phyloP scores from a whole-genome alignment of 2,888 invertebrate species.

The Leptura quadrifasciata region DNA sequence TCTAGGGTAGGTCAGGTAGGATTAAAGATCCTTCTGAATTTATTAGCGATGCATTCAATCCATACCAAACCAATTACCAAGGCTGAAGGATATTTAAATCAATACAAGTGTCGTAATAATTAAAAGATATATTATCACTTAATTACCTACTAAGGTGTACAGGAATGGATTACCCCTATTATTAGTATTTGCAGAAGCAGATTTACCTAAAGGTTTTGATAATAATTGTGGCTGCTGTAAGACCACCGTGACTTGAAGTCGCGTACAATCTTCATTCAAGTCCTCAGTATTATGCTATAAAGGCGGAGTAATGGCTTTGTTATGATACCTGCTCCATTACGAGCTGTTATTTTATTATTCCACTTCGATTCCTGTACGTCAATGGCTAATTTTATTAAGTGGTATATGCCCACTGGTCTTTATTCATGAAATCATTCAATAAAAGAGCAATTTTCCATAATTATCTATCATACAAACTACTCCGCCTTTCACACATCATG shows the following conservation, averaged over 20 bases:
- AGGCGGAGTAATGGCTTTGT: constrained; percentile 71
- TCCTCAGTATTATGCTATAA: constrained; percentile 69
- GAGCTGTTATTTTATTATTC: constrained; percentile 65
- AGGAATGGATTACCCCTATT: background rate
- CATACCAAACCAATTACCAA: too few species aligned
- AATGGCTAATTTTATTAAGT: constrained; percentile 60
- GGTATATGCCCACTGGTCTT: constrained; percentile 56
- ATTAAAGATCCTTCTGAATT: background rate
- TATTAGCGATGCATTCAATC: background rate
- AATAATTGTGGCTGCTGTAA: constrained; percentile 46
- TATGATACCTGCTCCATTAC: constrained; percentile 69
- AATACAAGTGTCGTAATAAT: too few species aligned
- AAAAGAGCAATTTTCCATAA: constrained; percentile 53
- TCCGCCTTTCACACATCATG: constrained; percentile 51
- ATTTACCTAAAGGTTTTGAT: constrained; percentile 37
- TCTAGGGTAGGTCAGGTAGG: constrained; percentile 56
- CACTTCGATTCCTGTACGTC: constrained; percentile 59
- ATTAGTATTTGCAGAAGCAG: background rate
- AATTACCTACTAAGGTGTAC: too few species aligned
- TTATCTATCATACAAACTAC: constrained; percentile 50
- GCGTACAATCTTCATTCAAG: constrained; percentile 66
- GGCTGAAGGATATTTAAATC: too few species aligned
- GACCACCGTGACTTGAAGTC: constrained; percentile 63
- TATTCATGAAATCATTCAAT: constrained; percentile 54
- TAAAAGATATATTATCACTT: too few species aligned